phyloP scores from a whole-genome alignment of 2,888 invertebrate genomes.

The Epiperipatus broadwayi region DNA sequence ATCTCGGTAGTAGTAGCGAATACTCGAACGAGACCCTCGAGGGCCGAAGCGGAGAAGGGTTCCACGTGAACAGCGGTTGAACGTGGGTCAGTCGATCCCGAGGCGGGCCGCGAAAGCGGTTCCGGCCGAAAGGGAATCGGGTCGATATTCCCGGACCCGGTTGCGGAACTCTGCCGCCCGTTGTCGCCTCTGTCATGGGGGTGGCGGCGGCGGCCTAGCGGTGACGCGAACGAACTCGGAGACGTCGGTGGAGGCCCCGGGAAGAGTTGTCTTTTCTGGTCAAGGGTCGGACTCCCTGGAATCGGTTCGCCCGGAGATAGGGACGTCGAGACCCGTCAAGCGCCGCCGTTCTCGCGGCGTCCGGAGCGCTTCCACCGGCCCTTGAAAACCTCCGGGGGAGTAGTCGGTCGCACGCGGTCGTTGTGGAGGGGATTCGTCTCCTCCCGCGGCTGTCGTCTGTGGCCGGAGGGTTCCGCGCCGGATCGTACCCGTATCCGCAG shows the following conservation, averaged over 20 bases:
- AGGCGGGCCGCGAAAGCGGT: no score
- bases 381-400: conserved; percentile 31
- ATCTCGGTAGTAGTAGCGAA: conserved; percentile 53
- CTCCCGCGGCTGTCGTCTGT: background rate
- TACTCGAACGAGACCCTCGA: conserved; percentile 41
- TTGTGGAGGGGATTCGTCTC: conserved; percentile 15
- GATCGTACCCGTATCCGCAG: conserved; percentile 51
- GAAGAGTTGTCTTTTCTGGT: conserved; percentile 33
- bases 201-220: conserved; percentile 18
- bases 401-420: conserved; percentile 22
- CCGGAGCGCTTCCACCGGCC: conserved; percentile 23
- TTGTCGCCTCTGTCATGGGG: conserved; percentile 16
- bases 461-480: conserved; percentile 28
- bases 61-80: conserved; percentile 39
- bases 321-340: conserved; percentile 31
- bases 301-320: conserved; percentile 32
- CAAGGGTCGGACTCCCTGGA: conserved; percentile 30
- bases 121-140: conserved; percentile 37
- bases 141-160: conserved; percentile 41
- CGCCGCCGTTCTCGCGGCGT: conserved; percentile 28
- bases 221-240: conserved; percentile 28
- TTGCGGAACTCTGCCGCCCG: conserved; percentile 29
- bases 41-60: conserved; percentile 35
- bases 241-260: conserved; percentile 26
- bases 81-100: conserved; percentile 29